Base-by-base conservation (phyloP, 2,797 vertebrate genomes). In the Manis crassicaudata region DNA sequence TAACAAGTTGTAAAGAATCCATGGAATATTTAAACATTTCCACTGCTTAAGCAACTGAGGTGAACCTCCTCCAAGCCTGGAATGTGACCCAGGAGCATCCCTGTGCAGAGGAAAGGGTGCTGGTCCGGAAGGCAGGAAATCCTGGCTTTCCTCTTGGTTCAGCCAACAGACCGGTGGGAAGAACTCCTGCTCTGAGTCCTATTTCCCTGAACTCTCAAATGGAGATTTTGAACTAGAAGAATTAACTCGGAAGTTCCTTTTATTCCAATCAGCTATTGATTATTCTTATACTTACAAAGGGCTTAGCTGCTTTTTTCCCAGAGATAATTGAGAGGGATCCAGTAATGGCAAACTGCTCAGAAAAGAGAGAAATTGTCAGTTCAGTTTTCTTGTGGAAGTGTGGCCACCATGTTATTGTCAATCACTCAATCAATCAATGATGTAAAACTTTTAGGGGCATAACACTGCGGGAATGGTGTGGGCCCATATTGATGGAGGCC, bases 201-300 rank as follows among this genome's bases (percentile, higher is more conserved):
- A 25, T 80, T 83, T 90, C 6, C 52, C 18, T 56, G 56, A 75
- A 65, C 7, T 65, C 6, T 62, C 67, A 25, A 70, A 54, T 62
- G 56, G 54, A 52, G 35, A 65, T 54, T 72, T 81, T n/a, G 21
- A 81, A 56, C 5, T n/a, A 20, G 37, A 73, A 91, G 50, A 62
- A 72, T 46, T 60, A 89, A 37, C 65, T 37, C 54, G 40, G 52
- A 75, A 7, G 0, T 50, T 76, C 27, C 35, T 75, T 76, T n/a
- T 9, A 27, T 65, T 56, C 25, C 11, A 68, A 46, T 25, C 52
- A 70, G 21, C 23, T 92, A 37, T 43, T 23, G 11, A 56, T 43
- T 46, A 7, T 54, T 43, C 65, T 94, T n/a, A 43, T 94, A 97
- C 97, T 97, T 95, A 97, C 96, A 52, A 94, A 90, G 7, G 70